Evolutionary conservation across 2,797 vertebrate species (phyloP), one percentile per base, ranked within the genome.

Genomic region (Lemur catta): DNA sequence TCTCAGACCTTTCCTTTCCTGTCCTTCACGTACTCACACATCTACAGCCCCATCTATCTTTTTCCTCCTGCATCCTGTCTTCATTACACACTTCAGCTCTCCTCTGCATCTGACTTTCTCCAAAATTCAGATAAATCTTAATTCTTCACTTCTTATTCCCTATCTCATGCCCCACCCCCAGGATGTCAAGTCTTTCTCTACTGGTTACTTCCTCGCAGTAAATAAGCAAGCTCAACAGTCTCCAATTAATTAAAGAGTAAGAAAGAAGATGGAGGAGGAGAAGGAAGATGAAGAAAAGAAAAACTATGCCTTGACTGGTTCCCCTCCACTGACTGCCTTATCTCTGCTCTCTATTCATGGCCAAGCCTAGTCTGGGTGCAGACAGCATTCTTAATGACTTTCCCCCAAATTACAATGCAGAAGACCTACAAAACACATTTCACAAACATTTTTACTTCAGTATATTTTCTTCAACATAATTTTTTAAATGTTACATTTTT

Each of bases 391-490:
- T 91, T 82, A 90, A 76, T 65, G 41, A 65, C n/a, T 86, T 67
- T 48, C 4, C 4, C 30, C 14, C 0, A 63, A 88, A 92, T 65
- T 89, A 86, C 75, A 84, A 18, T 48, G 7, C 8, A 72, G n/a
- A 76, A 57, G 26, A 63, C 76, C 93, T 80, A 69, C 14, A 46
- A 96, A 84, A 81, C 18, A 74, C 38, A 46, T 61, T 84, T 63
- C 72, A 84, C 15, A 81, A 74, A 13, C 30, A 57, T 87, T 92
- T 94, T 90, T 89, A 82, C 65, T 52, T 76, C 57, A 71, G 2
- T 43, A 55, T 33, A 82, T 76, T 84, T 84, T 80, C 28, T 76
- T 76, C 33, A 84, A 76, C 20, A 72, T 52, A 94, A 95, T 78
- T 76, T 78, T 89, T 89, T 63, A 2, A 20, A 24, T 26, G 15